phyloP scores from a whole-genome alignment of 2,888 invertebrate genomes.

The Hemaris fuciformis region DNA sequence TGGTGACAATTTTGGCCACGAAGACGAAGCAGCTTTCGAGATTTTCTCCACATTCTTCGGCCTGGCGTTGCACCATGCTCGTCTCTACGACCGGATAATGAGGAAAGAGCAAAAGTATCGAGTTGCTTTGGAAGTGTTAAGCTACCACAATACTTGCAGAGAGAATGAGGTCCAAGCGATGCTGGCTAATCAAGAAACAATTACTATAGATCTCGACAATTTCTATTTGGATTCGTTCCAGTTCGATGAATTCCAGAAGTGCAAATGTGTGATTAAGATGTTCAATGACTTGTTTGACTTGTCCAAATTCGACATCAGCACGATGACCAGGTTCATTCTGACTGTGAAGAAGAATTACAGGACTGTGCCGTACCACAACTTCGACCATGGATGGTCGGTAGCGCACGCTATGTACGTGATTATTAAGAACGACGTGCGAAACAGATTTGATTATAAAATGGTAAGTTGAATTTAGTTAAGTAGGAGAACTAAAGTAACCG shows the following conservation, averaged over 20 bases:
- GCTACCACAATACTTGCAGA: conserved; percentile 90
- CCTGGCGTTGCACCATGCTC: conserved; percentile 91
- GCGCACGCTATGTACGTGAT: conserved; percentile 91
- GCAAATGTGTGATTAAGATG: conserved; percentile 87
- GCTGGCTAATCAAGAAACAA: conserved; percentile 31
- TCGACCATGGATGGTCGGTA: conserved; percentile 93
- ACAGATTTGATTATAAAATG: conserved; percentile 52
- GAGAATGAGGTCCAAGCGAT: conserved; percentile 84
- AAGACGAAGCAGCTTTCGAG: conserved; percentile 91
- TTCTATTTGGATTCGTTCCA: conserved; percentile 88
- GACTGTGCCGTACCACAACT: conserved; percentile 92
- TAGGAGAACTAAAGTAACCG: too few relatives aligned
- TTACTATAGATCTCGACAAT: conserved; percentile 66
- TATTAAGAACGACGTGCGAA: conserved; percentile 74
- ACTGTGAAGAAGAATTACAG: conserved; percentile 93
- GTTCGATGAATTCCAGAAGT: conserved; percentile 87
- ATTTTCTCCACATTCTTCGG: conserved; percentile 93
- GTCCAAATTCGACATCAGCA: conserved; percentile 84
- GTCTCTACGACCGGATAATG: conserved; percentile 90
- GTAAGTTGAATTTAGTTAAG: conserved; percentile 40
- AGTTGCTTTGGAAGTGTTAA: conserved; percentile 90
- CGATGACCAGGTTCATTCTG: conserved; percentile 86
- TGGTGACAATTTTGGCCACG: conserved; percentile 78
- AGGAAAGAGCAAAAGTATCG: conserved; percentile 91
- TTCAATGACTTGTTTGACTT: conserved; percentile 87